These are phyloP conservation scores for Notiomystis cincta DNA, from an alignment of 2,113 vertebrate genomes.

Conservation along the genomic window DNA sequence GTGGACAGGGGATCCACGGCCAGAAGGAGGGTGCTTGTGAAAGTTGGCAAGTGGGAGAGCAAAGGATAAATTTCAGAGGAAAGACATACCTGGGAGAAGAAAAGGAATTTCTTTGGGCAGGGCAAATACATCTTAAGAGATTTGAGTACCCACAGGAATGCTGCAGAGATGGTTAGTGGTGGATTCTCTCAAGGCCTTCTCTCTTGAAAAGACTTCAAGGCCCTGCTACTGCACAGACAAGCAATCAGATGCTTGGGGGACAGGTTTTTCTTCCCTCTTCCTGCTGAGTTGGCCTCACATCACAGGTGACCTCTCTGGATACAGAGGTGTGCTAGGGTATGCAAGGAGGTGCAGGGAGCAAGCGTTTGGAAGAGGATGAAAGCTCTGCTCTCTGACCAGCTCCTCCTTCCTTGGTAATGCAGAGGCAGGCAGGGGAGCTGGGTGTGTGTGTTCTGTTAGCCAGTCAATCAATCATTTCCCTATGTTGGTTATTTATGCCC, in stretches of 20 bases:
- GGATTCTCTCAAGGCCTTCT: background rate
- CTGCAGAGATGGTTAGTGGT: background rate
- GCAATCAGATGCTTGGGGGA: background rate
- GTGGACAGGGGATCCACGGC: background rate
- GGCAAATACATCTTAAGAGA: background rate
- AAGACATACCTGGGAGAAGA: background rate
- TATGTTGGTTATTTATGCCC: conserved; percentile 24
- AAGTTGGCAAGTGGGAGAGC: background rate
- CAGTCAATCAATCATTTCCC: conserved; percentile 35
- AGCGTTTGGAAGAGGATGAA: background rate
- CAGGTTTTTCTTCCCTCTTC: background rate
- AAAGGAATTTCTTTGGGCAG: background rate
- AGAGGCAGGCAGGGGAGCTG: background rate
- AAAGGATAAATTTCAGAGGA: background rate
- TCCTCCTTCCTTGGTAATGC: background rate
- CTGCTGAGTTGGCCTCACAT: background rate
- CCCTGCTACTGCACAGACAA: background rate
- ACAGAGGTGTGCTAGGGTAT: background rate
- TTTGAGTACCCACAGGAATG: background rate
- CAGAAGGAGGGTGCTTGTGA: background rate
- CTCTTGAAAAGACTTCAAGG: background rate
- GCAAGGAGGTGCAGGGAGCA: background rate
- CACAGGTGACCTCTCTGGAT: background rate
- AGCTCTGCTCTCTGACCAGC: background rate
- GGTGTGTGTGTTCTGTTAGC: background rate